A percentile compares a stretch with the other conserved stretches of the same genome.
Evolutionary conservation across 2,888 invertebrate species (phyloP).

Genomic region (Agrotis clavis): DNA sequence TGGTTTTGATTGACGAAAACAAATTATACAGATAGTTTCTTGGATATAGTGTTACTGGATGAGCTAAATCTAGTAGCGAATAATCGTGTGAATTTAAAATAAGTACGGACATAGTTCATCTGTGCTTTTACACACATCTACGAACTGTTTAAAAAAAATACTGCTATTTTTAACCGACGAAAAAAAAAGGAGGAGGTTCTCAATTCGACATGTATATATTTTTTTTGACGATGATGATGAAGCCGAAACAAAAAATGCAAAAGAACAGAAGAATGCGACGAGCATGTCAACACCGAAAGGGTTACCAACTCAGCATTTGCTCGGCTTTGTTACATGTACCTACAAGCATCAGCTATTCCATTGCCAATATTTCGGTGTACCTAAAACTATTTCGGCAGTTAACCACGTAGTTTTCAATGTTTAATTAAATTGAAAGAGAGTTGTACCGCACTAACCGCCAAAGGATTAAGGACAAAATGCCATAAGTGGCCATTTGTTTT

Average conservation of each 20-base stretch:
- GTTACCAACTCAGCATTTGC: too few species aligned
- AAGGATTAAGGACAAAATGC: conserved; percentile 39
- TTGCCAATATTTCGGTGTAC: conserved; percentile 37
- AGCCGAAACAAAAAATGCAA: too few species aligned
- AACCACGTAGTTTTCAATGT: conserved; percentile 57
- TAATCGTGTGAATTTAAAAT: too few species aligned
- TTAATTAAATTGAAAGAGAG: conserved; percentile 66
- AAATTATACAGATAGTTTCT: conserved; percentile 20
- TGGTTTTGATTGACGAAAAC: conserved; percentile 38
- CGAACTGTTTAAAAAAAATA: too few species aligned
- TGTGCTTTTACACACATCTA: too few species aligned
- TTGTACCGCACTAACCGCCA: conserved; percentile 53
- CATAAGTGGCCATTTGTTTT: conserved; percentile 38
- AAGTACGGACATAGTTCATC: too few species aligned
- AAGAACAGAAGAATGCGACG: too few species aligned
- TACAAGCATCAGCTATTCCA: conserved; percentile 14
- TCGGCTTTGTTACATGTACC: neutral
- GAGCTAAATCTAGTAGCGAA: neutral
- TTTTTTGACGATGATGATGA: too few species aligned
- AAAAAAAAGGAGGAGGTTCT: too few species aligned
- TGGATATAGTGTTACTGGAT: conserved; percentile 22
- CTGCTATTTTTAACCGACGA: too few species aligned
- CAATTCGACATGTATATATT: too few species aligned
- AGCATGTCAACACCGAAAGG: too few species aligned
- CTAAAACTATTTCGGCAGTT: conserved; percentile 54